Conservation (phyloP, 2,888 invertebrate species). For the Hirtodrosophila trivittata region DNA sequence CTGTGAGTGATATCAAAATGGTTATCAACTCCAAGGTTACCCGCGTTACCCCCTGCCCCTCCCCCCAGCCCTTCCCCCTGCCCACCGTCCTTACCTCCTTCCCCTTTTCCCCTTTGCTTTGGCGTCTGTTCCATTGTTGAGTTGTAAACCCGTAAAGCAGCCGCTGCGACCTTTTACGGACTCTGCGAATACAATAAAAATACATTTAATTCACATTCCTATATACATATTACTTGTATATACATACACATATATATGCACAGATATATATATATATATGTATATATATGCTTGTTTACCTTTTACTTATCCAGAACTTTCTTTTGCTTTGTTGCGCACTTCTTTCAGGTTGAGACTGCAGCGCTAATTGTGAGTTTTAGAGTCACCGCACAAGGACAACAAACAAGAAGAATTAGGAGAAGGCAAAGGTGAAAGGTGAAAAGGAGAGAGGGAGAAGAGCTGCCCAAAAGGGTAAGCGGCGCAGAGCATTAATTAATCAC, state of each 20-base stretch:
- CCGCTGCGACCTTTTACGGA: constrained; percentile 11
- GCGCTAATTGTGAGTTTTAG: constrained; percentile 81
- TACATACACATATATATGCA: too few species aligned
- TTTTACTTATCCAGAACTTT: constrained; percentile 25
- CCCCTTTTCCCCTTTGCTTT: too few species aligned
- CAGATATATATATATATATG: background rate
- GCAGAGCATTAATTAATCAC: constrained; percentile 76
- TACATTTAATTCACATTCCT: constrained; percentile 14
- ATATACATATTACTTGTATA: too few species aligned
- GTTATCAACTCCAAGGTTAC: constrained; percentile 13
- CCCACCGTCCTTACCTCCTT: too few species aligned
- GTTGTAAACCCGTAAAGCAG: constrained; percentile 2
- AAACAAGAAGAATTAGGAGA: constrained; percentile 45
- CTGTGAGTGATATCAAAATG: constrained; percentile 23
- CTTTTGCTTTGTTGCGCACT: constrained; percentile 35
- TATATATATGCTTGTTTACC: constrained; percentile 1
- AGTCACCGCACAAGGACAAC: too few species aligned
- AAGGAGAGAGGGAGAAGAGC: constrained; percentile 6
- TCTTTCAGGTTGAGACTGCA: constrained; percentile 76
- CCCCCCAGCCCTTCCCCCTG: too few species aligned
- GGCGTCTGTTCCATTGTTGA: too few species aligned
- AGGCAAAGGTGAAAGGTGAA: constrained; percentile 16
- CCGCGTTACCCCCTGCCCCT: background rate
- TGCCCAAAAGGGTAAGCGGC: constrained; percentile 38
- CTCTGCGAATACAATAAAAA: background rate